Base-by-base conservation (phyloP, 2,888 invertebrate species). In the Microctonus brassicae region DNA sequence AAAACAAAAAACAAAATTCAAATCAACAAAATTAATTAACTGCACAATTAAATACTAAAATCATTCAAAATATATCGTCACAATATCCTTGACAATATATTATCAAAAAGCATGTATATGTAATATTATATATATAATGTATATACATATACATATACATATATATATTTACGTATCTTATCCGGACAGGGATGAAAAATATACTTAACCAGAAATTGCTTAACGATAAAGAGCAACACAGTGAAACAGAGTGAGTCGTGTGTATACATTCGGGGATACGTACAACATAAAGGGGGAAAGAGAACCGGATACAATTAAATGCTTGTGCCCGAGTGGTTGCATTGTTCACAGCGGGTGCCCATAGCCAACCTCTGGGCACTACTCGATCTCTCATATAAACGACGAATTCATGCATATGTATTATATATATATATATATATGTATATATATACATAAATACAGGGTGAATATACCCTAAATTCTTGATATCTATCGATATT, bases 261-360 rank as follows among this genome's bases (percentile, higher is more conserved):
- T 65, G 33, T 33, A 55, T 65, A 22, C n/a, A n/a, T n/a, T 36
- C 5, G 22, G 62, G 33, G 34, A n/a, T n/a, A n/a, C n/a, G n/a
- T n/a, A n/a, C n/a, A 10, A 60, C 34, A 60, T 34, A 11, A 61
- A 58, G 29, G 39, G 64, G 58, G 64, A 64, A 34, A 72, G 72
- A 77, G 77, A 73, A 80, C 77, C 82, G 82, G 82, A 82, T 81
- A 79, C 81, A 81, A 82, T 82, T 82, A 82, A 82, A 82, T 81
- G 76, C 80, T 82, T 78, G 76, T 81, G 81, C 82, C 78, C 80
- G 82, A 81, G 77, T 77, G 77, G 66, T 76, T 74, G 76, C 79
- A 81, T 81, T 81, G 81, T 81, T 80, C 78, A 70, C 69, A 42
- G 53, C 57, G 70, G 70, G 61, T 62, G 53, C 68, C 73, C 73